phyloP scores from a whole-genome alignment of 2,888 invertebrate genomes.

The Macaria liturata region DNA sequence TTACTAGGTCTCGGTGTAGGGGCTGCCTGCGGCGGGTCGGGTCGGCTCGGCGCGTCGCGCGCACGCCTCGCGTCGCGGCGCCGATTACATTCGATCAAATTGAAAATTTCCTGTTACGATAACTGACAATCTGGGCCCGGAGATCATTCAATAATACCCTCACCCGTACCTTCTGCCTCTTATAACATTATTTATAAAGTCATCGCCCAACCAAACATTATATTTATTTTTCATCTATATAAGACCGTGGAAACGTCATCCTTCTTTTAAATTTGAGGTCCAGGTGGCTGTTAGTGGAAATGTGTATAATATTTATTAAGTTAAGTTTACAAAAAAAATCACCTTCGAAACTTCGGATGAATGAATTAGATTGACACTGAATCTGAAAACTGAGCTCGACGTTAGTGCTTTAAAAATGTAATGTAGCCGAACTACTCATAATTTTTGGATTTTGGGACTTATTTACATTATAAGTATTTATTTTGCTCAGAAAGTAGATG shows the following conservation, averaged over 20 bases:
- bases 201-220: constrained; percentile 23
- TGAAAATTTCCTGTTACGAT: constrained; percentile 62
- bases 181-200: constrained; percentile 33
- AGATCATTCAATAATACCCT: constrained; percentile 56
- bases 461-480: no score
- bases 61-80: constrained; percentile 29
- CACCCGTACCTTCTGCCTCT: constrained; percentile 23
- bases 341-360: constrained; percentile 33
- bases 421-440: no score
- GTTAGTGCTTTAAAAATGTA: constrained; percentile 43
- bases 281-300: no score
- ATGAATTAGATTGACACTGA: constrained; percentile 44
- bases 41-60: constrained; percentile 38
- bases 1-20: constrained; percentile 52
- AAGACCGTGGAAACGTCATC: constrained; percentile 6
- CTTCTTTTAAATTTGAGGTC: no score
- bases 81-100: constrained; percentile 69
- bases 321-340: no score
- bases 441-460: no score
- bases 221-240: constrained; percentile 15
- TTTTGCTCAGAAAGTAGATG: no score
- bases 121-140: constrained; percentile 55
- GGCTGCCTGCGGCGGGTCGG: constrained; percentile 38
- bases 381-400: constrained; percentile 39
- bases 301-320: no score